Percentiles rank a stretch among this genome's conserved stretches.
Evolutionary conservation across 2,888 invertebrate species (phyloP).

Genomic region (Notocelia uddmanniana): DNA sequence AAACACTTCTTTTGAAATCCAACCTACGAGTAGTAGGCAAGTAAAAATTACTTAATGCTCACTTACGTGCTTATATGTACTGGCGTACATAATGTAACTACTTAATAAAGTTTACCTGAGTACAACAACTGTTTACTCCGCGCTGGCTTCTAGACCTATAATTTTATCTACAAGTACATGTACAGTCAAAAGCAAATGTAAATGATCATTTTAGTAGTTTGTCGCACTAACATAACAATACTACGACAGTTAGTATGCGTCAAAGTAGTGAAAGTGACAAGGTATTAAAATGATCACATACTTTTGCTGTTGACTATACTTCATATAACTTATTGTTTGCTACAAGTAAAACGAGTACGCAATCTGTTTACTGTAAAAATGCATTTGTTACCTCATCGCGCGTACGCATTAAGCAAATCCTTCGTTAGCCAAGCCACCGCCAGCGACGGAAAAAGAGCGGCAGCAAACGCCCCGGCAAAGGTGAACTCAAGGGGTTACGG

Average conservation of each 20-base stretch:
- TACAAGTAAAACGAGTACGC: not conserved
- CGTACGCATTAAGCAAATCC: conserved; percentile 17
- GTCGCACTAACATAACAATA: no score
- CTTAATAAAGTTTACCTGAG: not conserved
- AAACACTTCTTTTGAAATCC: not conserved
- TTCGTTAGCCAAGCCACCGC: conserved; percentile 32
- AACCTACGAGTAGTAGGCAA: not conserved
- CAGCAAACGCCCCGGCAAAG: conserved; percentile 37
- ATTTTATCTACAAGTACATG: not conserved
- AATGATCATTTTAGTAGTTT: no score
- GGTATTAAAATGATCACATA: no score
- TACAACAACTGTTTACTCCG: not conserved
- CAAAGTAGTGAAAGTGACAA: no score
- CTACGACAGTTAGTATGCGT: no score
- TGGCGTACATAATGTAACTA: no score
- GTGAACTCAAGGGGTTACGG: conserved; percentile 75
- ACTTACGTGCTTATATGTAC: no score
- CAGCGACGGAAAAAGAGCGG: conserved; percentile 38
- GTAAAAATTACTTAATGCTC: not conserved
- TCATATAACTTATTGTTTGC: no score
- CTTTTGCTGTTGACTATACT: no score
- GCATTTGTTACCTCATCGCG: not conserved
- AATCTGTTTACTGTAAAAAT: not conserved
- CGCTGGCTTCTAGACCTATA: not conserved
- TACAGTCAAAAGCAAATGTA: no score